phyloP scores from a whole-genome alignment of 2,888 invertebrate species.

The Drosophila anomalata region DNA sequence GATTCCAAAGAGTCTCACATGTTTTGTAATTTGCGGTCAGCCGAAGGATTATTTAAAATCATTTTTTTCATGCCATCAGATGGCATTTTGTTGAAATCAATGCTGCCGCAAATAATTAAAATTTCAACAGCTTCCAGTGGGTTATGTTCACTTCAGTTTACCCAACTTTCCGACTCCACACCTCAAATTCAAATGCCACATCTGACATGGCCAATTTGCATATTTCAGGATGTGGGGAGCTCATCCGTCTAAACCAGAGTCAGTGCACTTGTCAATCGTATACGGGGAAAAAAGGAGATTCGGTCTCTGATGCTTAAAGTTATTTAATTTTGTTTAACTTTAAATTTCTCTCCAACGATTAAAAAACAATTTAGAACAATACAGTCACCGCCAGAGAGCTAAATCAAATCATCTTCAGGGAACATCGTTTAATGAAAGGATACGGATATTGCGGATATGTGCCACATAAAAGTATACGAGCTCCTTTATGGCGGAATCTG shows the following conservation, averaged over 20 bases:
- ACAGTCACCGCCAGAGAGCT: background rate
- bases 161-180: slow-evolving; percentile 38
- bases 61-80: slow-evolving; percentile 4
- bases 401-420: slow-evolving; percentile 30
- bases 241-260: slow-evolving; percentile 20
- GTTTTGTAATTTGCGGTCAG: background rate
- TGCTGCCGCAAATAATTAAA: slow-evolving; percentile 35
- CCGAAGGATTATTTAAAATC: background rate
- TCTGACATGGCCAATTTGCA: slow-evolving; percentile 42
- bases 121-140: slow-evolving; percentile 33
- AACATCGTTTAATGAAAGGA: slow-evolving; percentile 34
- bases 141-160: slow-evolving; percentile 30
- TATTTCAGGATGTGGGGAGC: slow-evolving; percentile 19
- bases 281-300: slow-evolving; percentile 8
- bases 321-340: background rate
- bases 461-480: slow-evolving; percentile 39
- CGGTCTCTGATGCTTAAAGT: background rate
- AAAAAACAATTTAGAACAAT: background rate
- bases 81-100: slow-evolving; percentile 6
- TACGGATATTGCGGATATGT: slow-evolving; percentile 39
- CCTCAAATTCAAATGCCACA: slow-evolving; percentile 28
- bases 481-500: slow-evolving; percentile 31
- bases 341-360: background rate
- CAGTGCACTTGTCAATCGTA: slow-evolving; percentile 17
- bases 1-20: background rate